These are phyloP conservation scores for Brachycybe producta DNA, from an alignment of 2,888 invertebrate species.

Conservation along the genomic window DNA sequence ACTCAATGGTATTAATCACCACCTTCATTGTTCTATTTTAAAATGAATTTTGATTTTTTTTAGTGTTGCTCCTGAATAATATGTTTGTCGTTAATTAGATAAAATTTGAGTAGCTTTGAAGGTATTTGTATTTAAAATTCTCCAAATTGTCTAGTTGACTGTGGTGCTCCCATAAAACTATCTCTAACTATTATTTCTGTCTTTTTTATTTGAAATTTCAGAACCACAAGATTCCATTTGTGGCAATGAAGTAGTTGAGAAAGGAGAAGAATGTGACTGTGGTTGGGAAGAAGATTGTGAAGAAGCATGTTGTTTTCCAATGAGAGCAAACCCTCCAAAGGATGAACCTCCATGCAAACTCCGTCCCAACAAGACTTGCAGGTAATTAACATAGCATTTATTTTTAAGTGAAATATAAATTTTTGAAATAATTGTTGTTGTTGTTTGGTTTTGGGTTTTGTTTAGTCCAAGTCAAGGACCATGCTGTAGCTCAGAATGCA, in stretches of 20 bases:
- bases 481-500: conserved; percentile 81
- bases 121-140: too few species aligned
- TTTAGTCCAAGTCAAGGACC: conserved; percentile 53
- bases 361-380: conserved; percentile 57
- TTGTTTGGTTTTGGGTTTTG: background rate
- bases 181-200: too few species aligned
- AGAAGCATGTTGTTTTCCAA: conserved; percentile 85
- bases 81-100: too few species aligned
- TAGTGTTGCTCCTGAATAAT: too few species aligned
- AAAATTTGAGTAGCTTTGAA: too few species aligned
- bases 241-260: conserved; percentile 95
- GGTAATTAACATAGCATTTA: conserved; percentile 37
- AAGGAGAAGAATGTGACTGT: conserved; percentile 96
- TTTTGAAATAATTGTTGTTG: background rate
- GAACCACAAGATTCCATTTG: conserved; percentile 89
- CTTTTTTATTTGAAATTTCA: too few species aligned
- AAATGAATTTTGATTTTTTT: too few species aligned
- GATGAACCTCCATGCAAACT: conserved; percentile 75
- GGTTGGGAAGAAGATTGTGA: conserved; percentile 96
- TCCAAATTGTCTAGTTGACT: too few species aligned
- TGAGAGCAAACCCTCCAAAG: conserved; percentile 60
- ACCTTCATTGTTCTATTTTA: too few species aligned
- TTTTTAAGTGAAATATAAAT: background rate
- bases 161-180: too few species aligned
- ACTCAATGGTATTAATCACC: too few species aligned